Base-by-base conservation (phyloP, 2,888 invertebrate genomes). In the Aproaerema taeniolella region DNA sequence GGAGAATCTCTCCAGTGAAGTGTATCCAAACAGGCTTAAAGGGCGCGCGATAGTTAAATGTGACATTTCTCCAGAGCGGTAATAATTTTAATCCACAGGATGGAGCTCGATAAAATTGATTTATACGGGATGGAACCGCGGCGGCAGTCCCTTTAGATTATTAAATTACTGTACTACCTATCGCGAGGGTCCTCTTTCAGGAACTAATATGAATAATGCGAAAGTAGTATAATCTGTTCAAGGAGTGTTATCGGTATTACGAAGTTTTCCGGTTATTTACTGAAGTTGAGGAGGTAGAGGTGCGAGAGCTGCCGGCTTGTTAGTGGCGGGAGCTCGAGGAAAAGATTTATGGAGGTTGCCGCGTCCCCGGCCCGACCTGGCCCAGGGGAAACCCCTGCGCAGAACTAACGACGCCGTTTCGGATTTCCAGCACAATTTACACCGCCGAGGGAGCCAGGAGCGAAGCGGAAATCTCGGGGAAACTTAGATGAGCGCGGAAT, bases 401-500 rank as follows among this genome's bases (percentile, higher is more conserved):
- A 67, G 67, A 83, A 78, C 79, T 82, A 83, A 85, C 82, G 81
- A 81, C 61, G 71, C 71, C 77, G 76, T 71, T 73, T 80, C 77
- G 75, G 73, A 79, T 82, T 81, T 79, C 81, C 58, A 78, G 73
- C 69, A 73, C 75, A 80, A 83, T 81, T 85, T 83, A 82, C 80
- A 75, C 77, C 67, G 57, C 60, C 56, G 58, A 55, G 63, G 63
- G 67, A 58, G 56, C 52, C 56, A 50, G 52, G 55, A 66, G 65
- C 58, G 55, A 65, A 67, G 60, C 64, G 69, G 66, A 72, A 75
- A 75, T 74, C 73, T 72, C 73, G 45, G 68, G 49, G 60, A 67
- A 71, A 72, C 75, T 73, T 64, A 68, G 67, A 72, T 61, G 67
- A 70, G 61, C 61, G 58, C 62, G 61, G 63, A 67, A 74, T 77